These are phyloP conservation scores for Melanophora roralis DNA, from an alignment of 2,888 invertebrate genomes.

Conservation along the genomic window DNA sequence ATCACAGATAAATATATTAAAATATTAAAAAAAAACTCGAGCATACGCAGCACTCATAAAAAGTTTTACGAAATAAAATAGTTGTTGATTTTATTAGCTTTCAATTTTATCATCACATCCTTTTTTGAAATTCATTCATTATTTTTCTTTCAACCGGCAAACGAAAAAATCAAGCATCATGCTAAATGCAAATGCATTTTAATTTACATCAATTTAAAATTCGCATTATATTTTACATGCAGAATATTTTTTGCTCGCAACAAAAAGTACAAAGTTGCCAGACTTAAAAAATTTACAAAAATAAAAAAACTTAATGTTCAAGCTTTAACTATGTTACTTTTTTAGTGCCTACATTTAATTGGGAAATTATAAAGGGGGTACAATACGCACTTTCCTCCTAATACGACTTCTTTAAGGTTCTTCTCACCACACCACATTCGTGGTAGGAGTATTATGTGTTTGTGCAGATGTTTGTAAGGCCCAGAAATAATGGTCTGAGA, in stretches of 20 bases:
- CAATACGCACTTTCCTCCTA: too few species aligned
- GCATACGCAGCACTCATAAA: background rate
- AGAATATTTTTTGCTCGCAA: constrained; percentile 11
- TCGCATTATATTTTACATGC: constrained; percentile 38
- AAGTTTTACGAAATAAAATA: too few species aligned
- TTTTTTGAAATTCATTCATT: constrained; percentile 57
- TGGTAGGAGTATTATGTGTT: too few species aligned
- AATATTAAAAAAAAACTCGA: constrained; percentile 33
- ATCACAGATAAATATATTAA: background rate
- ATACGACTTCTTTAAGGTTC: too few species aligned
- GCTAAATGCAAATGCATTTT: constrained; percentile 73
- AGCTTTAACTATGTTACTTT: too few species aligned
- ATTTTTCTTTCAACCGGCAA: constrained; percentile 37
- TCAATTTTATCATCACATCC: constrained; percentile 47
- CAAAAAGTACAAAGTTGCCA: background rate
- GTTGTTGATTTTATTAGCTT: constrained; percentile 13
- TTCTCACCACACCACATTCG: too few species aligned
- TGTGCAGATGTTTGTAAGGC: too few species aligned
- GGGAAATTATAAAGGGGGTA: too few species aligned
- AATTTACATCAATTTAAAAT: constrained; percentile 75
- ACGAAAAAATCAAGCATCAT: constrained; percentile 29
- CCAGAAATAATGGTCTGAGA: too few species aligned
- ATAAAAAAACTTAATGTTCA: too few species aligned
- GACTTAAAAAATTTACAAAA: constrained; percentile 10
- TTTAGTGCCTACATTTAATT: too few species aligned